These are phyloP conservation scores for western clawed frog (Xenopus tropicalis) DNA, from an alignment of 2,113 vertebrate genomes.

Conservation along the genomic window UCB_Xtro_10.0 CM004446.2:56220001-56220500, in stretches of 20 bases:
- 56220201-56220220: no score
- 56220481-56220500: conserved; percentile 44
- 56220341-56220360: conserved; percentile 38
- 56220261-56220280: conserved; percentile 2
- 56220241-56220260: neutral
- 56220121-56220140: no score
- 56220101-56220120: no score
- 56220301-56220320: conserved; percentile 23
- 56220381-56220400: conserved; percentile 39
- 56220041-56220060: no score
- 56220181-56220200: no score
- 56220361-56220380: conserved; percentile 40
- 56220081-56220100: no score
- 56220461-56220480: conserved; percentile 36
- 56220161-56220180: no score
- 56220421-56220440: conserved; percentile 41
- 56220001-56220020: no score
- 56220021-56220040: no score
- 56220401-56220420: conserved; percentile 41
- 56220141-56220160: no score
- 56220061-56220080: no score
- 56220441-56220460: conserved; percentile 39
- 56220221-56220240: no score
- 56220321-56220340: conserved; percentile 38
- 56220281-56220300: conserved; percentile 19